phyloP scores from a whole-genome alignment of 1,140 invertebrate species.

The Drosophila lini region DNA sequence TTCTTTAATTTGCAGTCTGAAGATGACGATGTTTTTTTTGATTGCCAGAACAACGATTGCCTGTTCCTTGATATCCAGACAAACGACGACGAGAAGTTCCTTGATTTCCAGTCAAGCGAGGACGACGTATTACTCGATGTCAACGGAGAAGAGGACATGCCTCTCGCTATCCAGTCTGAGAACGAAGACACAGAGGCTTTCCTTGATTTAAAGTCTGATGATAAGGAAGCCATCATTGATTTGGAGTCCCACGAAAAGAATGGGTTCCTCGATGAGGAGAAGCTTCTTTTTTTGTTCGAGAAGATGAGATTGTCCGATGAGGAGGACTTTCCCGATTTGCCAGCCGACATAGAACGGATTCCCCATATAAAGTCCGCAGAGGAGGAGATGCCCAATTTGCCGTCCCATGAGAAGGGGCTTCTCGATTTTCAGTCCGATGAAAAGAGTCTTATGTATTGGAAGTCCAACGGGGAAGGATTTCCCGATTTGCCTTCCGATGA shows the following conservation, averaged over 20 bases:
- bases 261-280: background rate
- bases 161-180: no score
- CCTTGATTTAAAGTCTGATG: background rate
- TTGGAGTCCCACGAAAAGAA: background rate
- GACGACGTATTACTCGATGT: no score
- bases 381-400: background rate
- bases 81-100: no score
- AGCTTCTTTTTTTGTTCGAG: no score
- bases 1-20: background rate
- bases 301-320: background rate
- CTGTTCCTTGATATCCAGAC: no score
- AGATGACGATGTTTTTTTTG: background rate
- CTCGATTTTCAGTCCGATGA: background rate
- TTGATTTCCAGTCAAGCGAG: no score
- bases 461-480: background rate
- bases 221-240: fast-evolving
- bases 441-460: no score
- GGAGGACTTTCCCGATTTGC: background rate
- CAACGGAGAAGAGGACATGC: no score
- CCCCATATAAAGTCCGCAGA: background rate
- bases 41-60: background rate
- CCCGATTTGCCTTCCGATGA: background rate
- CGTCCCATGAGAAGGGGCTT: background rate
- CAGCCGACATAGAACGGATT: background rate
- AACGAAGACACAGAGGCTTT: background rate